These are phyloP conservation scores for Panagrolaimus sp. DNA, from an alignment of 1,140 invertebrate species.

Conservation along the genomic window DNA sequence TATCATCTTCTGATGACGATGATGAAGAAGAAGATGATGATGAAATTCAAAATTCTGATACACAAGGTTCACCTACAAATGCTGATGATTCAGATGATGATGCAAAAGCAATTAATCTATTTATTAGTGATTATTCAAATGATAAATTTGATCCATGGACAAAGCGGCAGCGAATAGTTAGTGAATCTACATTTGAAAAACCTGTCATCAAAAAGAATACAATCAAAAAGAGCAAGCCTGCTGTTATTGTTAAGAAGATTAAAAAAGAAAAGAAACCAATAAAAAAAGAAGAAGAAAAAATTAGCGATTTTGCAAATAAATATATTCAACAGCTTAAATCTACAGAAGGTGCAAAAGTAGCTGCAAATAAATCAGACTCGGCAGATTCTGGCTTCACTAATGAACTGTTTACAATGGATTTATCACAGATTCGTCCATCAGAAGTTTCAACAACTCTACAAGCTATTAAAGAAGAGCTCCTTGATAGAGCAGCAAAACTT, in stretches of 20 bases:
- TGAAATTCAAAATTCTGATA: conserved; percentile 6
- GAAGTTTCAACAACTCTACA: conserved; percentile 32
- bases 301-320: conserved; percentile 26
- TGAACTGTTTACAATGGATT: not conserved
- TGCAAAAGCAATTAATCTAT: not conserved
- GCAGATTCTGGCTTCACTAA: not conserved
- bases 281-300: conserved; percentile 23
- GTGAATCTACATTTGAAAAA: conserved; percentile 65
- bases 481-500: conserved; percentile 76
- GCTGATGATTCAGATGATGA: not conserved
- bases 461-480: conserved; percentile 80
- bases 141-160: not conserved
- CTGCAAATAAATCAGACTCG: not conserved
- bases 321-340: conserved; percentile 18
- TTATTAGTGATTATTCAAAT: not conserved
- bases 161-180: conserved; percentile 16
- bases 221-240: conserved; percentile 67
- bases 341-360: not conserved
- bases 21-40: conserved; percentile 22
- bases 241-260: conserved; percentile 51
- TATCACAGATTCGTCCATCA: not conserved
- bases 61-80: conserved; percentile 16
- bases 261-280: conserved; percentile 57
- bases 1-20: too few relatives aligned
- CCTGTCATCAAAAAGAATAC: conserved; percentile 61